Base-by-base conservation (phyloP, 1,140 invertebrate genomes). In the Penaeus vannamei region DNA sequence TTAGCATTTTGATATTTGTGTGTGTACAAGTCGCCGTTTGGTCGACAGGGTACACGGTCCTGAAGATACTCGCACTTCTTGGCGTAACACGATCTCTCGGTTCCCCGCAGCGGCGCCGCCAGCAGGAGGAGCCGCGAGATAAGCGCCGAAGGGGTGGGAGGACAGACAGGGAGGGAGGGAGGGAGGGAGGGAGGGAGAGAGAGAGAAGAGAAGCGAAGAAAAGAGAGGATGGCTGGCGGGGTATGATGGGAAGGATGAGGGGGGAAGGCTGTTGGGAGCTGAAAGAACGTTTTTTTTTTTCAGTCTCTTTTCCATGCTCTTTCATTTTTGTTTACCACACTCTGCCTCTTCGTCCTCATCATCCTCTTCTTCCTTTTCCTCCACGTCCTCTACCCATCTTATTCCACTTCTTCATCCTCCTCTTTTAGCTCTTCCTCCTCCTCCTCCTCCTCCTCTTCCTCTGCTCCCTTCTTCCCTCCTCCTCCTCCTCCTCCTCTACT, bases 71-170 rank as follows among this genome's bases (percentile, higher is more conserved):
- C 53, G 17, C 53, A 0, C 53, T 14, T 53, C 53, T 53, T 53
- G 76, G 7, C 76, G 76, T 36, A 79, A 79, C 19, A 79, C 53
- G 76, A 79, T 79, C 36, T 79, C 53, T 79, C 32, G 53, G 76
- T 46, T 79, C 32, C 53, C 36, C 76, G 36, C 32, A 23, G 76
- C 36, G 76, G 53, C 36, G 26, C 32, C 32, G n/a, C 32, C 32
- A 53, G 36, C 76, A 79, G 76, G 53, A 53, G 53, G 12, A 12
- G 53, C 12, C 76, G 53, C 76, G 22, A 46, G 36, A 79, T 23
- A 79, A 53, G 32, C 26, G 76, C n/a, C 59, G 82, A 64, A 62
- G 12, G 29, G 62, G 53, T 14, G 14, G 60, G 36, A 32, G 59
- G 82, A 61, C n/a, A 64, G 60, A n/a, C 53, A 12, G 60, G 23